Conservation (phyloP, 1,140 invertebrate species). For the Leptopilina clavipes region DNA sequence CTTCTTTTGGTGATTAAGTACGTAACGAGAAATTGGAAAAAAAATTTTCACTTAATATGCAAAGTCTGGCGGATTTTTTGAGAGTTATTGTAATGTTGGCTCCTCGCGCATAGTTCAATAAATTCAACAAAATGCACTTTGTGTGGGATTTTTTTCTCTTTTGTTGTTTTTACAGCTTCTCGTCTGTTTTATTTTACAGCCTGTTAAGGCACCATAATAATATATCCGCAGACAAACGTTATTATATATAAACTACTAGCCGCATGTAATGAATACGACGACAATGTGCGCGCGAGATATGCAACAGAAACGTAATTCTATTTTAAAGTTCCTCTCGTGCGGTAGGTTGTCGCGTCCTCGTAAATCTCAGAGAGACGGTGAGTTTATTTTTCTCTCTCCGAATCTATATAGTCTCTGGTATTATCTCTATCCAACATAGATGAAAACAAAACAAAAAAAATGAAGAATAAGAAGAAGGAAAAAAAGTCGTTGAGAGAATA, state of each 20-base stretch:
- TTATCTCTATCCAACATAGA: neutral
- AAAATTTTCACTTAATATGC: too few relatives aligned
- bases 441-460: neutral
- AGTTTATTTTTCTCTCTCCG: constrained; percentile 51
- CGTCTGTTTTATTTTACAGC: neutral
- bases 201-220: constrained; percentile 27
- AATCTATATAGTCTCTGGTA: constrained; percentile 32
- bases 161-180: neutral
- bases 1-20: too few relatives aligned
- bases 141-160: neutral
- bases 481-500: too few relatives aligned
- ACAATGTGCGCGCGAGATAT: constrained; percentile 43
- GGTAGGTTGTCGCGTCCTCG: constrained; percentile 60
- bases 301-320: constrained; percentile 40
- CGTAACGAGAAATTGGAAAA: too few relatives aligned
- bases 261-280: constrained; percentile 19
- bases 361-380: constrained; percentile 56
- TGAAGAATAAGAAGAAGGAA: neutral
- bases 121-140: neutral
- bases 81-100: too few relatives aligned
- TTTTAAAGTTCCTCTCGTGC: constrained; percentile 43
- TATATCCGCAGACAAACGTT: neutral
- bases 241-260: neutral
- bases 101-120: too few relatives aligned
- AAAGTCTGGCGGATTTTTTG: too few relatives aligned